A percentile compares a stretch with the other conserved stretches of the same genome.
phyloP scores from a whole-genome alignment of 2,888 invertebrate genomes.

The Pseudolycoriella hygida region DNA sequence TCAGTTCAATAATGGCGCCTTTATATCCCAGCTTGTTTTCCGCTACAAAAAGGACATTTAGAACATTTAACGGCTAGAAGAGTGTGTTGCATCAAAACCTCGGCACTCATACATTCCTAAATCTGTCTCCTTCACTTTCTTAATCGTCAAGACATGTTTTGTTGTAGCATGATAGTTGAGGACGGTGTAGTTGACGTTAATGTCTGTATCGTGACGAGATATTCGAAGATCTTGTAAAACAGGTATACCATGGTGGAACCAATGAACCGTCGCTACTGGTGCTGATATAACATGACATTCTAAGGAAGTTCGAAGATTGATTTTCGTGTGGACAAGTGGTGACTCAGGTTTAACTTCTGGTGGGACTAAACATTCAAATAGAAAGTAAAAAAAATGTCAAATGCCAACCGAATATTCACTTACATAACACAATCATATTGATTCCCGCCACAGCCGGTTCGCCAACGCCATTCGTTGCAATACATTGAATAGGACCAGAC shows the following conservation, averaged over 20 bases:
- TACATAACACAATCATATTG: conserved; percentile 53
- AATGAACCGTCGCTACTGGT: conserved; percentile 49
- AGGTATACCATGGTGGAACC: conserved; percentile 45
- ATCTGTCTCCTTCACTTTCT: conserved; percentile 46
- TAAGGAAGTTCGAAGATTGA: conserved; percentile 48
- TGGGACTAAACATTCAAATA: conserved; percentile 36
- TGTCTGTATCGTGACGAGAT: conserved; percentile 28
- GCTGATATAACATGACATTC: conserved; percentile 50
- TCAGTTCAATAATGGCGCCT: conserved; percentile 51
- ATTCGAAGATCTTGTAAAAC: conserved; percentile 26
- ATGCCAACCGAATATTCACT: conserved; percentile 17
- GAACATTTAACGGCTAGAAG: no score
- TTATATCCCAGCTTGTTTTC: conserved; percentile 55
- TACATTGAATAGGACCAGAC: conserved; percentile 56
- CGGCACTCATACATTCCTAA: conserved; percentile 64
- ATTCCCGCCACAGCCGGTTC: conserved; percentile 48
- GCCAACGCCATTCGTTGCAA: conserved; percentile 57
- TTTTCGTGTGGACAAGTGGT: conserved; percentile 56
- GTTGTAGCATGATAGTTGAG: conserved; percentile 35
- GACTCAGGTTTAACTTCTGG: conserved; percentile 49
- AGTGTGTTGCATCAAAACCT: no score
- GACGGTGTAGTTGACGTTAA: conserved; percentile 24
- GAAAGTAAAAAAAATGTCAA: not conserved
- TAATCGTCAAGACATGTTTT: conserved; percentile 46
- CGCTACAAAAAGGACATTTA: no score